Evolutionary conservation across 2,797 vertebrate genomes (phyloP), one percentile per base, ranked within the genome.

Genomic region (Miichthys miiuy): DNA sequence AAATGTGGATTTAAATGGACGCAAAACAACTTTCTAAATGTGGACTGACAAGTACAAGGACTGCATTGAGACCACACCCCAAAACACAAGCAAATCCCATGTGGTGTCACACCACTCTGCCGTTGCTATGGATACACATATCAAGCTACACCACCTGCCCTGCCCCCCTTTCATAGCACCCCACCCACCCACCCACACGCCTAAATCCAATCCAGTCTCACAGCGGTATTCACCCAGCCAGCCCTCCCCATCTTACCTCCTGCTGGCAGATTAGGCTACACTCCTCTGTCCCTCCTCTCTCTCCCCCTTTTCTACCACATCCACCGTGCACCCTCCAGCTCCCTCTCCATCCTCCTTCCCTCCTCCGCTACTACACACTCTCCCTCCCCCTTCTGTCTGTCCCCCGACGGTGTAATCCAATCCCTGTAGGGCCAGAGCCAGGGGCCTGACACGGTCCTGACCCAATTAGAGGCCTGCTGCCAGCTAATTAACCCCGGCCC

Each of bases 371-470:
- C 66, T 30, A 69, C 62, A 61, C 62, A 75, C 58, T 63, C 65
- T 38, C 80, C 70, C 76, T 71, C 87, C 80, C 78, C 79, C 67
- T 77, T 38, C 90, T 88, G 80, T 85, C 88, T 91, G 90, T 92
- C 89, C 88, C 92, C 86, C 34, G 80, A 89, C 76, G 17, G 85
- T 91, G 93, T 95, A 94, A 95, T 94, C 91, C 92, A 93, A 95
- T 95, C 93, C 92, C 89, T 94, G 90, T 88, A 89, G 92, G 89
- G 88, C 92, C 93, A 92, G 93, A 93, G 91, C 92, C 87, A 84
- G 88, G 85, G 93, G 90, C 90, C 89, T 95, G 93, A 95, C 94
- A 95, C 80, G 82, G 91, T 91, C 93, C 91, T 95, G 93, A 95
- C 93, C 93, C 93, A 94, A 93, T 95, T 94, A 92, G 87, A 92